Conservation (phyloP, 2,797 vertebrate genomes). For the Schizopygopsis pylzovi region DNA sequence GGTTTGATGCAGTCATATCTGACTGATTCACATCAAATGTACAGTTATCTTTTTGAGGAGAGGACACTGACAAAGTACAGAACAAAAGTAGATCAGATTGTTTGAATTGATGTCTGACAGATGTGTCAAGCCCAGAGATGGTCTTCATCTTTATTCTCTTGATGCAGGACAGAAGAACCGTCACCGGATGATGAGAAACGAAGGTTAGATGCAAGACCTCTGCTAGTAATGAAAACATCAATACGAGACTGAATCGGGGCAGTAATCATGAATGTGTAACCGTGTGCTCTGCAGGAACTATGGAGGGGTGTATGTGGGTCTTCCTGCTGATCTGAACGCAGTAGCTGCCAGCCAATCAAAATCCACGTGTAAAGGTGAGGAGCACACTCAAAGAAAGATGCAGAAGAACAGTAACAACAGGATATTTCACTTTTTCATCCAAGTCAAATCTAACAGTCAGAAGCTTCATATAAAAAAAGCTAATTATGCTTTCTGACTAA, state of each 20-base stretch:
- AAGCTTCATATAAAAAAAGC: neutral
- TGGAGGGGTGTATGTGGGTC: slow-evolving; percentile 93
- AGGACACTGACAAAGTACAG: neutral
- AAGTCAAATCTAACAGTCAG: neutral
- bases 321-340: slow-evolving; percentile 83
- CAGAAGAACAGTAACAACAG: neutral
- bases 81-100: neutral
- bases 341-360: slow-evolving; percentile 86
- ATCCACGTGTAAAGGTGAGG: slow-evolving; percentile 85
- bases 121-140: slow-evolving; percentile 33
- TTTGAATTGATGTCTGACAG: slow-evolving; percentile 54
- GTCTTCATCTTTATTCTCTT: slow-evolving; percentile 62
- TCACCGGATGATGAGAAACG: slow-evolving; percentile 91
- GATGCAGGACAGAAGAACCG: slow-evolving; percentile 88
- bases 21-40: neutral
- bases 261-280: neutral
- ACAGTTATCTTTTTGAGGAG: neutral
- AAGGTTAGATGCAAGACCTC: slow-evolving; percentile 74
- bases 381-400: neutral
- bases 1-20: neutral
- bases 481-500: neutral
- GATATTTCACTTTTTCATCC: neutral
- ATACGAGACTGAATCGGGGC: neutral
- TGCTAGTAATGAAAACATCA: neutral
- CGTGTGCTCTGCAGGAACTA: slow-evolving; percentile 84